These are phyloP conservation scores for Phymorhynchus buccinoides DNA, from an alignment of 1,140 invertebrate genomes.

Conservation along the genomic window DNA sequence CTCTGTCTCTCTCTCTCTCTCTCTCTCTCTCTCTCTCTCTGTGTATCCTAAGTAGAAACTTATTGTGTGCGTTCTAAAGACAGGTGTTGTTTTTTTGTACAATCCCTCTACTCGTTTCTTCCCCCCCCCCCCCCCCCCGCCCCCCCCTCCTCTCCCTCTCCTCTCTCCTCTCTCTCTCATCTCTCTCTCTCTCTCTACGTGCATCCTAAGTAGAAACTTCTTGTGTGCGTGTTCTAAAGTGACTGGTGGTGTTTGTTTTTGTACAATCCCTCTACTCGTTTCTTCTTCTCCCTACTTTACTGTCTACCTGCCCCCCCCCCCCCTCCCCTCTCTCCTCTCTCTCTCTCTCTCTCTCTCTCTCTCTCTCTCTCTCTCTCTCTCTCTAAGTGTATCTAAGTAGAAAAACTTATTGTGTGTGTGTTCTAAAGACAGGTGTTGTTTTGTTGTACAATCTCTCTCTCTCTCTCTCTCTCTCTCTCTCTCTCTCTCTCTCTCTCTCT, in stretches of 20 bases:
- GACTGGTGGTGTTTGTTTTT: too few species aligned
- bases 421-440: too few species aligned
- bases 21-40: neutral
- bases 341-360: conserved; percentile 10
- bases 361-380: neutral
- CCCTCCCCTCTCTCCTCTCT: neutral
- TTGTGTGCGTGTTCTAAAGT: neutral
- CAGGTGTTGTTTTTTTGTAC: too few species aligned
- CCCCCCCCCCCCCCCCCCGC: conserved; percentile 9
- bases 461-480: too few species aligned
- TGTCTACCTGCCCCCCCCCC: neutral
- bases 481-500: too few species aligned
- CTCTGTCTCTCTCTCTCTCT: neutral
- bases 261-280: neutral
- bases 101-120: conserved; percentile 11
- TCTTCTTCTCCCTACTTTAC: neutral
- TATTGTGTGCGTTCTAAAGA: neutral
- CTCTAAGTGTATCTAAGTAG: too few species aligned
- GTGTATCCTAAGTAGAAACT: neutral
- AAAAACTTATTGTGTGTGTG: neutral
- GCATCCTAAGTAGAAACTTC: neutral
- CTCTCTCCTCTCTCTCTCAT: too few species aligned
- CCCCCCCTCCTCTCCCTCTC: neutral
- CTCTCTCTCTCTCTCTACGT: neutral
- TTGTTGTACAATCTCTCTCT: too few species aligned